Percentiles rank a stretch among this genome's conserved stretches.
phyloP scores from a whole-genome alignment of 2,797 vertebrate genomes.

The Prunella strophiata region DNA sequence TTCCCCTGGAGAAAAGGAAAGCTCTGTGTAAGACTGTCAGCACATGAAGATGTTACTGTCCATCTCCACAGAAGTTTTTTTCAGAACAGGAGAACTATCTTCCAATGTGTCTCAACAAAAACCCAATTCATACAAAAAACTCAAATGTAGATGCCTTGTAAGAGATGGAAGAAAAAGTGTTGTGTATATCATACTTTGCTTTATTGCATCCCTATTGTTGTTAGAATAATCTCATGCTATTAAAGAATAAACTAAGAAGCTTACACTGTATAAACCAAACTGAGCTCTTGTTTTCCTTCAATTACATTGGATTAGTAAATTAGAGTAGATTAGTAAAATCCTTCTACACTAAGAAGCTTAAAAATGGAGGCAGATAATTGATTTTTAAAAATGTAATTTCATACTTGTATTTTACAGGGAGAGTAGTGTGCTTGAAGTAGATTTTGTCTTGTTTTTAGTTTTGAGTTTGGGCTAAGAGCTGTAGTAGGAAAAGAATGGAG shows the following conservation, averaged over 20 bases:
- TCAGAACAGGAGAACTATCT: neutral
- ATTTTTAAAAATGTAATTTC: neutral
- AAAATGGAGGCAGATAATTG: neutral
- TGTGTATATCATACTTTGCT: neutral
- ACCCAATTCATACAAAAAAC: neutral
- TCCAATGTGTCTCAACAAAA: neutral
- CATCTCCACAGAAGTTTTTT: neutral
- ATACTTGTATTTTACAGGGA: neutral
- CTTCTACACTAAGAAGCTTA: constrained; percentile 18
- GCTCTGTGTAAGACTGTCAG: neutral
- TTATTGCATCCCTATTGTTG: neutral
- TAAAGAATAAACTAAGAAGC: constrained; percentile 26
- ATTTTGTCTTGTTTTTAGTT: neutral
- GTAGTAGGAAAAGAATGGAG: neutral
- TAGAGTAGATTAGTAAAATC: constrained; percentile 33
- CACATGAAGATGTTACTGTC: neutral
- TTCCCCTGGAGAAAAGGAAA: neutral
- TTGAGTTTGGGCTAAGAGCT: neutral
- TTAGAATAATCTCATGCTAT: constrained; percentile 7
- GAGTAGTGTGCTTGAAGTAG: neutral
- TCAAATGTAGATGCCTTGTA: neutral
- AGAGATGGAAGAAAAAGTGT: neutral
- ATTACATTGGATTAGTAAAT: constrained; percentile 42
- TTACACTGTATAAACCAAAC: neutral
- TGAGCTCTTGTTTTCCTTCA: constrained; percentile 1